Evolutionary conservation across 2,113 vertebrate genomes (phyloP), one percentile per base, ranked within the genome.

Genomic region (Hippocampus mohnikei): DNA sequence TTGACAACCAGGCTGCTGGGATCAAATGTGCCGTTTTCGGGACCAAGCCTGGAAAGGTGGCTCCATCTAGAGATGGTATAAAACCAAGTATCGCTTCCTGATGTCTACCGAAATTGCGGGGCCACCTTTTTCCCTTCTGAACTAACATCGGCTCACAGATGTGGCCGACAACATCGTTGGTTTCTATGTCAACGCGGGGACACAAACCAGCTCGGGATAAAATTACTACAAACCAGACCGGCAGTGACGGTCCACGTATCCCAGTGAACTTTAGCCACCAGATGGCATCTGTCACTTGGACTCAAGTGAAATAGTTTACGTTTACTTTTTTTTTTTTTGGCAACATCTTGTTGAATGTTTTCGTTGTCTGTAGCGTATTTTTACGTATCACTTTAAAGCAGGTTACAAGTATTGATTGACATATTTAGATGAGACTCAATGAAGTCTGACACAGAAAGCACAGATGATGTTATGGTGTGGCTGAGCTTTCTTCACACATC

Each of bases 401-500:
- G 3, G 5, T 23, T 9, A 55, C 9, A 1, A 55, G 21, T 10
- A 55, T 55, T 2, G 18, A 20, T 50, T 10, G 1, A 55, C 21
- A 55, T 23, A 55, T 55, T 55, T 55, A 50, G 18, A 50, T 50
- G 16, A 21, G 18, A 29, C 13, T 59, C 15, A 27, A 16, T 29
- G 5, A 27, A 59, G 55, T 11, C n/a, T 18, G 25, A 29, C 29
- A 29, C 56, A 58, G 27, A 29, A 29, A 59, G 5, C 56, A 33
- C 27, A 59, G 27, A 46, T 16, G 11, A 65, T 25, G 13, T 27
- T 3, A 8, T 64, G 41, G n/a, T 46, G 62, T 46, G 41, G 12
- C 44, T 6, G 25, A 12, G 41, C 12, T 9, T 61, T 60, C 48
- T 55, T 79, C 71, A 71, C 21, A 1, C 52, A 41, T 86, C 75